Conservation (phyloP, 2,797 vertebrate genomes). For the Mormyrus hasselquistii region DNA sequence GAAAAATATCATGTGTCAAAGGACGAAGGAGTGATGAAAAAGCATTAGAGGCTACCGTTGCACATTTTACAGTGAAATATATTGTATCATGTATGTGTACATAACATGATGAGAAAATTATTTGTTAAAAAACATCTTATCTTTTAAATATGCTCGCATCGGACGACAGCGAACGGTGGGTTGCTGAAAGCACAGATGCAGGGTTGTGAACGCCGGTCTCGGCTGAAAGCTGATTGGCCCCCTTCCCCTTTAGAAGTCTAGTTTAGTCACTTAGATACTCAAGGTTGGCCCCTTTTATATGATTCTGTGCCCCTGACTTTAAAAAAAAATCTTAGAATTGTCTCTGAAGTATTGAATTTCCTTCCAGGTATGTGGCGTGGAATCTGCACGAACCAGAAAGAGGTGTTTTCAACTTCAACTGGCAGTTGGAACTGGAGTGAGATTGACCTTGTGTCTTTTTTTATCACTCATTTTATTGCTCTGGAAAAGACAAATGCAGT, state of each 20-base stretch:
- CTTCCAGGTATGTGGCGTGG: constrained; percentile 82
- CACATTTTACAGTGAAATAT: neutral
- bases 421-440: constrained; percentile 76
- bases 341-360: neutral
- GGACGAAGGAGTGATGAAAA: neutral
- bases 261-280: no score
- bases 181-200: neutral
- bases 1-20: neutral
- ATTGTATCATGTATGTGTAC: neutral
- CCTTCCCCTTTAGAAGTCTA: neutral
- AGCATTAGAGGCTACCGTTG: neutral
- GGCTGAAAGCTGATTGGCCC: neutral
- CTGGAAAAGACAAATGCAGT: neutral
- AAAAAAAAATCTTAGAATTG: neutral
- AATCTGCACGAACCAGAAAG: constrained; percentile 80
- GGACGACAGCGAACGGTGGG: neutral
- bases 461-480: neutral
- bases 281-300: neutral
- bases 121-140: neutral
- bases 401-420: constrained; percentile 74
- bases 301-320: neutral
- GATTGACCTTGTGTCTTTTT: constrained; percentile 9
- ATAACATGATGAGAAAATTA: neutral
- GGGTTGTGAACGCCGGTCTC: neutral
- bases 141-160: neutral